These are phyloP conservation scores for Conomelus anceps DNA, from an alignment of 2,888 invertebrate species.

Conservation along the genomic window DNA sequence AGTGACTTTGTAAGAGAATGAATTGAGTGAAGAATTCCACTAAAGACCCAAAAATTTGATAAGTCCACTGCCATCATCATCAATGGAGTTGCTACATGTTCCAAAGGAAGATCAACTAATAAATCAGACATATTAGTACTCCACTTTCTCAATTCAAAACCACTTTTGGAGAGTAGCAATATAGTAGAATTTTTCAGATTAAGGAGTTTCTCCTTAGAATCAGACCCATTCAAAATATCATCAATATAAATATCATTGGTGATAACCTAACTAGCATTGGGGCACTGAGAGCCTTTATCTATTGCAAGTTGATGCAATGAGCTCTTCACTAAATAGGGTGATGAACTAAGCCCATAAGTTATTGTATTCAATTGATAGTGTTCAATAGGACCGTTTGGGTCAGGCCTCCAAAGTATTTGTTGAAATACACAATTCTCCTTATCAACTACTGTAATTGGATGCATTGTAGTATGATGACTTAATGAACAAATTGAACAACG, in stretches of 20 bases:
- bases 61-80: conserved; percentile 4
- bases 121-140: conserved; percentile 12
- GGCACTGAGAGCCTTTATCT: conserved; percentile 23
- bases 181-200: conserved; percentile 25
- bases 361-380: conserved; percentile 19
- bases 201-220: conserved; percentile 25
- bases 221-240: conserved; percentile 29
- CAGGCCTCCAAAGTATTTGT: background rate
- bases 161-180: background rate
- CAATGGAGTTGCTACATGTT: conserved; percentile 1
- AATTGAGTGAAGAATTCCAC: conserved; percentile 18
- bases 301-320: conserved; percentile 25
- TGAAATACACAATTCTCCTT: background rate
- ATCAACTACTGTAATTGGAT: background rate
- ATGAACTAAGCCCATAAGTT: conserved; percentile 16
- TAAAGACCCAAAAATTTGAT: conserved; percentile 23
- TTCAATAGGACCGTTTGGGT: background rate
- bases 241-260: conserved; percentile 32
- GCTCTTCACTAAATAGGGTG: conserved; percentile 19
- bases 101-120: conserved; percentile 9
- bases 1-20: conserved; percentile 27
- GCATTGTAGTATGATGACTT: background rate
- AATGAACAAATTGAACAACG: too few species aligned
- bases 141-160: conserved; percentile 25
- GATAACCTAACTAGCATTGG: conserved; percentile 26